Conservation (phyloP, 2,888 invertebrate genomes). For the Andrena camellia region DNA sequence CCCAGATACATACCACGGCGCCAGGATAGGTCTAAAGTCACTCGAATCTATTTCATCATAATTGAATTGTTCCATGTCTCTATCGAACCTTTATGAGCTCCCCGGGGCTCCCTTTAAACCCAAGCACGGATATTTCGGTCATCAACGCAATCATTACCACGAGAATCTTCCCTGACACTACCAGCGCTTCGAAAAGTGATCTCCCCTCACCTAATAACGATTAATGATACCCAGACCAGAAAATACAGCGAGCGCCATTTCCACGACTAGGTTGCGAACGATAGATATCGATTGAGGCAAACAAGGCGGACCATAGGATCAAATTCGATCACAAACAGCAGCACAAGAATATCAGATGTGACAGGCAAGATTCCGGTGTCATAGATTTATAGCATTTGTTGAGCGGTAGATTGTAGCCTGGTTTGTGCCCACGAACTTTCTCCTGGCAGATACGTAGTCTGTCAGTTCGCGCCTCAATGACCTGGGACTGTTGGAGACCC, state of each 20-base stretch:
- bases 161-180: not conserved
- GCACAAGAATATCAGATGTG: too few relatives aligned
- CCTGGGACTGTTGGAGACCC: too few relatives aligned
- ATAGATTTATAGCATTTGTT: too few relatives aligned
- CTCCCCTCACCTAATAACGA: not conserved
- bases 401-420: too few relatives aligned
- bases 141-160: not conserved
- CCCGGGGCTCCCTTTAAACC: not conserved
- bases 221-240: not conserved
- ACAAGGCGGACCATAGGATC: not conserved
- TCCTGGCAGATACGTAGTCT: too few relatives aligned
- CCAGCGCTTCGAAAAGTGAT: not conserved
- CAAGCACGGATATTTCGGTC: not conserved
- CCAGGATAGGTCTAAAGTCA: constrained; percentile 25
- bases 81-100: constrained; percentile 2
- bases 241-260: not conserved
- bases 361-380: too few relatives aligned
- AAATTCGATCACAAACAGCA: too few relatives aligned
- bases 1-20: constrained; percentile 22
- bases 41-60: constrained; percentile 31
- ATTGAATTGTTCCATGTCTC: constrained; percentile 12
- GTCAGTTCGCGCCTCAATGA: too few relatives aligned
- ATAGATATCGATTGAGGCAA: not conserved
- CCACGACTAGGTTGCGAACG: not conserved
- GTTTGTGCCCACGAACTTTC: too few relatives aligned